Base-by-base conservation (phyloP, 2,797 vertebrate species). In the Gadopsis bispinosus region DNA sequence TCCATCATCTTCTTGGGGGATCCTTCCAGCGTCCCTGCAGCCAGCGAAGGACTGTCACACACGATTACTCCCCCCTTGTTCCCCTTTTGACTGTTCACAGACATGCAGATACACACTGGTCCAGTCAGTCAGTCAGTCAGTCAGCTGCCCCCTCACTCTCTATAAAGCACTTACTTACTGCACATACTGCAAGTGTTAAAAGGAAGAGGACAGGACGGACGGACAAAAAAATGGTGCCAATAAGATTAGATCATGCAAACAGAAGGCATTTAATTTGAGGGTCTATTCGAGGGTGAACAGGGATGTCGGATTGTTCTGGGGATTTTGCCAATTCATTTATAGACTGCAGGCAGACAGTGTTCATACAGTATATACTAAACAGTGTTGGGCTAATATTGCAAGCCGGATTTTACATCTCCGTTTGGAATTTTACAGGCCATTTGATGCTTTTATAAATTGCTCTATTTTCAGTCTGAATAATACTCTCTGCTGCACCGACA, bases 1-100 rank as follows among this genome's bases (percentile, higher is more conserved):
- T 89, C 86, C 84, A 89, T 82, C 87, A 69, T 78, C 87, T 73
- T 75, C 82, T 75, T 79, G 76, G 81, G 79, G 83, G 86, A 84
- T 65, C 62, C 66, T 73, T 71, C 70, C 37, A 75, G 63, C 71
- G 84, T 85, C 69, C 2, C 73, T 55, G 84, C 74, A 79, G 83
- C 74, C 63, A 51, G 47, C 0, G 59, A 59, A 59, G 45, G 72
- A 79, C 77, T 68, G 79, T 81, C 83, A 69, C 85, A 80, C 83
- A 69, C 3, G 22, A 77, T 71, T 55, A 74, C 54, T 39, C 54
- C 39, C 11, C 48, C 60, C 31, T 8, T 59, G 20, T 11, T 63
- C 45, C 72, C 8, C 9, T 31, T 62, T 53, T 62, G 26, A 79
- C 76, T 78, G 53, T 54, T 73, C 76, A 48, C 81, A 80, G 75